Conservation (phyloP, 2,113 vertebrate species). For the Scolopax mira region DNA sequence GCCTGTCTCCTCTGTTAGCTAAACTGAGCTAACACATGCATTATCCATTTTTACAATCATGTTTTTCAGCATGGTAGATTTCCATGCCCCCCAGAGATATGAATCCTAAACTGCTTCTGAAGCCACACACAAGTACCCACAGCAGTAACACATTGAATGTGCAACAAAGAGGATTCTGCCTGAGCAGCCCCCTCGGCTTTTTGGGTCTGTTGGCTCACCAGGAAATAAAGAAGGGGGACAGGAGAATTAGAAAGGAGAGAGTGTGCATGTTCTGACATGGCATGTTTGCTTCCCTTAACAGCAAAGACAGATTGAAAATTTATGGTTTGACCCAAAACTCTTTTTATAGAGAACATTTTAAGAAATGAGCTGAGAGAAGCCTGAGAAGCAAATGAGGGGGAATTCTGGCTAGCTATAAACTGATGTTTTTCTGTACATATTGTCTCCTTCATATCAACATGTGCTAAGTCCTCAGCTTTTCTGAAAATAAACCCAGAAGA, state of each 20-base stretch:
- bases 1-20: not conserved
- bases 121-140: not conserved
- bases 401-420: not conserved
- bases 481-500: constrained; percentile 2
- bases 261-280: not conserved
- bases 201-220: not conserved
- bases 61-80: not conserved
- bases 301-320: constrained; percentile 9
- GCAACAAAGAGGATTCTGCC: not conserved
- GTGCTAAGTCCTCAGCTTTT: not conserved
- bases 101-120: not conserved
- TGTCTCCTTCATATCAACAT: not conserved
- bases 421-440: not conserved
- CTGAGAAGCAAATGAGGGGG: not conserved
- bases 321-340: constrained; percentile 4
- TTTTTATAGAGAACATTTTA: not conserved
- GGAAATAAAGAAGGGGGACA: not conserved
- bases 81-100: not conserved
- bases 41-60: not conserved
- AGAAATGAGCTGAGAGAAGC: constrained; percentile 1
- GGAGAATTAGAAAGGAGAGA: not conserved
- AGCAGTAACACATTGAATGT: not conserved
- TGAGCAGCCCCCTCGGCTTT: not conserved
- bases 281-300: constrained; percentile 7
- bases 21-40: not conserved